Base-by-base conservation (phyloP, 2,113 vertebrate genomes). In the Anoura caudifer region DNA sequence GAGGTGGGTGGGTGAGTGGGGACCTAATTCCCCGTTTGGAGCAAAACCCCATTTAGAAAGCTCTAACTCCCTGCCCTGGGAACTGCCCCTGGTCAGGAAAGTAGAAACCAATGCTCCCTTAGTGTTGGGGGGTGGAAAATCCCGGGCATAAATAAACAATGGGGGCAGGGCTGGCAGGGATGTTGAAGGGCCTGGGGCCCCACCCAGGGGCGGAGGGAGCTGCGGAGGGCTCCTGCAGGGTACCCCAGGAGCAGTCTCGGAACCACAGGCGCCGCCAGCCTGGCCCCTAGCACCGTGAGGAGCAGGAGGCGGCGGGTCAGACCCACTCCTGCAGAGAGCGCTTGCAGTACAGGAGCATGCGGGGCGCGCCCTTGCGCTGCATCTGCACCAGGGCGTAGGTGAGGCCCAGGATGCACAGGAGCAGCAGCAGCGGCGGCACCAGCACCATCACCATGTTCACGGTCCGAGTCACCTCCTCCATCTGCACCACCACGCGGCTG, bases 241-340 rank as follows among this genome's bases (percentile, higher is more conserved):
- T 97, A 95, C 98, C 98, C 98, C 97, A 45, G 76, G 67, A 97
- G 96, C 94, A 97, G 94, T 98, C 98, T 98, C 98, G 98, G 98
- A 98, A 98, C 97, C 98, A 96, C 97, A 98, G 98, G 98, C 90
- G 45, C 96, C 20, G 97, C 98, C 98, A 97, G 90, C 84, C 96
- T 75, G 47, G 95, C 14, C 97, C 75, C 54, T 98, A 99, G 99
- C 99, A 99, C 99, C 99, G 98, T 98, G 97, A 97, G 97, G 97
- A 0, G 85, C 94, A 69, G 97, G 79, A 59, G 97, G 45, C 96
- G 0, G 45, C 6, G 93, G 11, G 75, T 99, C 99, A 99, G 97
- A 99, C 99, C 99, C 99, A 99, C 95, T 99, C 99, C 98, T 99
- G 99, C 98, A 99, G 97, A 3, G 99, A 99, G 94, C 99, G 99